A percentile compares a stretch with the other conserved stretches of the same genome.
Evolutionary conservation across 1,140 invertebrate species (phyloP).

Genomic region (Mercenaria mercenaria): DNA sequence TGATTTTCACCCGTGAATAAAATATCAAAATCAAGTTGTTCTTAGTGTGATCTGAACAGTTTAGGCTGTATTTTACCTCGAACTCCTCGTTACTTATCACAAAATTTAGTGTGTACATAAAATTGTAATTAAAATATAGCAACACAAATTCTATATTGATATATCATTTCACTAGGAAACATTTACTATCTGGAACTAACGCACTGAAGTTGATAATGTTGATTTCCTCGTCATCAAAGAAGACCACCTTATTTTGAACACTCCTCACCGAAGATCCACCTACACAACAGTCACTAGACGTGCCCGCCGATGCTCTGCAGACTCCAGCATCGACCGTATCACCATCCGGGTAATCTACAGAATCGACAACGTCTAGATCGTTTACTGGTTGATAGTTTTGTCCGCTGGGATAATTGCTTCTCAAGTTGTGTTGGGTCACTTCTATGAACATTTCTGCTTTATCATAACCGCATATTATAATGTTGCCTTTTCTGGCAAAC

Average conservation of each 20-base stretch:
- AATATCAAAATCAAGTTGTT: too few species aligned
- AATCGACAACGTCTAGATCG: background rate
- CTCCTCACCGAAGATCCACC: background rate
- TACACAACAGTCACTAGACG: background rate
- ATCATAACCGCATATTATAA: conserved; percentile 74
- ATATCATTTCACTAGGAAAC: conserved; percentile 62
- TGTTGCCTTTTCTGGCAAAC: conserved; percentile 66
- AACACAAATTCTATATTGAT: too few species aligned
- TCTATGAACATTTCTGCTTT: conserved; percentile 71
- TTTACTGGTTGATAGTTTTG: background rate
- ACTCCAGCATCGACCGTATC: background rate
- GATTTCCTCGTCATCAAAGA: conserved; percentile 73
- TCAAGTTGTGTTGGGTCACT: conserved; percentile 24
- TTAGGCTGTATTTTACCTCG: too few species aligned
- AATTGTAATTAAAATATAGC: too few species aligned
- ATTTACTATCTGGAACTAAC: conserved; percentile 57
- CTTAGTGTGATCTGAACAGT: too few species aligned
- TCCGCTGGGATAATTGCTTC: background rate
- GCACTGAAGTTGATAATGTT: conserved; percentile 69
- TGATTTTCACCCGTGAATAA: too few species aligned
- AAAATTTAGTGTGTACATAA: too few species aligned
- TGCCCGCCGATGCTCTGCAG: too few species aligned
- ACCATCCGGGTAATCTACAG: background rate
- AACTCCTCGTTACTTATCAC: too few species aligned
- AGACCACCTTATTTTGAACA: conserved; percentile 45